A percentile compares a stretch with the other conserved stretches of the same genome.
Conservation (phyloP, 2,797 vertebrate species). For the Perodicticus potto region DNA sequence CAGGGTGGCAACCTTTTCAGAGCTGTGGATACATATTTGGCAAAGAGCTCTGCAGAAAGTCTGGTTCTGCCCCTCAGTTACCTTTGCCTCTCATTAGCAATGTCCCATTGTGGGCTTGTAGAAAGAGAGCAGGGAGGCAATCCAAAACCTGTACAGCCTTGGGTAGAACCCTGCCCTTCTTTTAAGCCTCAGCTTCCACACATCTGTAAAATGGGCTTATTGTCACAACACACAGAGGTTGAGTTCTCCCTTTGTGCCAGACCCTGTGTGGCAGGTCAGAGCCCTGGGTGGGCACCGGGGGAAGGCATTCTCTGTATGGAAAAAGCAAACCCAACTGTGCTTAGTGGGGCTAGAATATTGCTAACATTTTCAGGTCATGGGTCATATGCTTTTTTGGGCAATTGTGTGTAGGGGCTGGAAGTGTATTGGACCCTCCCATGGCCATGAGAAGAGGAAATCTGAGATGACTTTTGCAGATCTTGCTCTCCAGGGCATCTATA, state of each 20-base stretch:
- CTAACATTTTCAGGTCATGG: background rate
- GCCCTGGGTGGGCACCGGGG: background rate
- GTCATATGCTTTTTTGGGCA: background rate
- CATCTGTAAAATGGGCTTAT: background rate
- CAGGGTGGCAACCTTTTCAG: background rate
- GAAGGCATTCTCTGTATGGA: background rate
- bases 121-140: background rate
- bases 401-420: background rate
- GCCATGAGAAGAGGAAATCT: background rate
- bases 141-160: background rate
- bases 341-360: background rate
- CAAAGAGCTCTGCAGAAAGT: constrained; percentile 58
- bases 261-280: background rate
- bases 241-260: background rate
- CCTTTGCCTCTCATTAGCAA: constrained; percentile 47
- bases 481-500: background rate
- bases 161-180: background rate
- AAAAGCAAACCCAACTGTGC: background rate
- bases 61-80: constrained; percentile 58
- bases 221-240: background rate
- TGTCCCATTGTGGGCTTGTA: background rate
- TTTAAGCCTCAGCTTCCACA: background rate
- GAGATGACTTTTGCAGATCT: background rate
- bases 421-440: accelerated
- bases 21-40: constrained; percentile 38